Evolutionary conservation across 2,888 invertebrate species (phyloP).

Genomic region (Cenopis cana): DNA sequence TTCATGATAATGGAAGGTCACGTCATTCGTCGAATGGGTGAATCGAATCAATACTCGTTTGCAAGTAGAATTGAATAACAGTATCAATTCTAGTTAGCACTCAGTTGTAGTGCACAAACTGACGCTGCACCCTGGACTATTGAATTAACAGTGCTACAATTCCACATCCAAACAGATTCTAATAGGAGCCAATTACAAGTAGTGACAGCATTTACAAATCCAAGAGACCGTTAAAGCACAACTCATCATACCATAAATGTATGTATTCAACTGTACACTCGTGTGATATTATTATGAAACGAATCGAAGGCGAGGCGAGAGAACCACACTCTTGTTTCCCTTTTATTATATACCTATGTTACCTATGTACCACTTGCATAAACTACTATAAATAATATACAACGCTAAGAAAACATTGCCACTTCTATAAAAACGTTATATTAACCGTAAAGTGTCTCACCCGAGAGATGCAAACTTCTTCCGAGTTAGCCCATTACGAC

Average conservation of each 20-base stretch:
- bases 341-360: not conserved
- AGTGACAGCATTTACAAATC: no score
- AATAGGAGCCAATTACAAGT: no score
- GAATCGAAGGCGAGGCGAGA: no score
- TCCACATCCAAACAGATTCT: not conserved
- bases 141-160: not conserved
- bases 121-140: not conserved
- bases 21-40: not conserved
- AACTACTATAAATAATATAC: not conserved
- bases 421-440: not conserved
- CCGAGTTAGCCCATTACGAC: not conserved
- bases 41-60: not conserved
- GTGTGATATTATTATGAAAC: no score
- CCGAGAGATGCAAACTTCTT: not conserved
- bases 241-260: no score
- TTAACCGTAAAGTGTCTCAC: constrained; percentile 11
- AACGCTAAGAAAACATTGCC: not conserved
- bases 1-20: not conserved
- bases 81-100: not conserved
- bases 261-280: no score
- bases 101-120: not conserved
- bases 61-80: not conserved
- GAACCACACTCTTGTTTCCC: no score
- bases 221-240: no score
- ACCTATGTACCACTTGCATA: not conserved